Percentiles rank a stretch among this genome's conserved stretches.
Evolutionary conservation across 2,113 vertebrate genomes (phyloP).

Genomic region (Psilopogon haemacephalus): DNA sequence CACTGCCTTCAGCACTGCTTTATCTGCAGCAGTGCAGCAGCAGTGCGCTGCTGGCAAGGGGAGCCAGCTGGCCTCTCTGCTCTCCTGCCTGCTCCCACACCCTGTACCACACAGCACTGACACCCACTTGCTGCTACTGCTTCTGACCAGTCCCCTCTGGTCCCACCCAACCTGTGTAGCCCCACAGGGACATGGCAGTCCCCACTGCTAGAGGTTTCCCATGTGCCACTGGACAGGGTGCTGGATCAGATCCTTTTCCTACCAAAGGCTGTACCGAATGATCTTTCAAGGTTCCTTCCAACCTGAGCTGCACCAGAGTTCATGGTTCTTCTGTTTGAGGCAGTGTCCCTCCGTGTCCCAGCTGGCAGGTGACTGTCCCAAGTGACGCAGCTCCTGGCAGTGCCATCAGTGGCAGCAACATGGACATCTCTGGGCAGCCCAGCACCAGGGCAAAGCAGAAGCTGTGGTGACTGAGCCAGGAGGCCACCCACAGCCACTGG

Average conservation of each 20-base stretch:
- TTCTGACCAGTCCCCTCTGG: not conserved
- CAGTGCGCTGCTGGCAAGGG: not conserved
- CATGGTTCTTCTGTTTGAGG: not conserved
- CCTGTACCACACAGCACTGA: not conserved
- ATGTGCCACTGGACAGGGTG: accelerated
- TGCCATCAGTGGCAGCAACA: not conserved
- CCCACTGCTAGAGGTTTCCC: not conserved
- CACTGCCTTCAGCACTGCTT: not conserved
- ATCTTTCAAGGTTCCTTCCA: not conserved
- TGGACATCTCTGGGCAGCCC: not conserved
- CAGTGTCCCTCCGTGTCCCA: not conserved
- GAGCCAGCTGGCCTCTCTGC: not conserved
- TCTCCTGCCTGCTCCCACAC: not conserved
- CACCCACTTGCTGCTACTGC: not conserved
- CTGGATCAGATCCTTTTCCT: not conserved
- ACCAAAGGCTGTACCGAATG: not conserved
- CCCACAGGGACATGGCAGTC: not conserved
- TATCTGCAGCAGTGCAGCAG: accelerated
- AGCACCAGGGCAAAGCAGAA: not conserved
- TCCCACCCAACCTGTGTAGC: not conserved
- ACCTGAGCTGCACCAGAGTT: not conserved
- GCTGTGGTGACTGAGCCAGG: not conserved
- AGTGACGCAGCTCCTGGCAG: not conserved
- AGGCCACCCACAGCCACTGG: not conserved
- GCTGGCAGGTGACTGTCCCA: not conserved